Base-by-base conservation (phyloP, 2,888 invertebrate genomes). In the Catotricha subobsoleta region DNA sequence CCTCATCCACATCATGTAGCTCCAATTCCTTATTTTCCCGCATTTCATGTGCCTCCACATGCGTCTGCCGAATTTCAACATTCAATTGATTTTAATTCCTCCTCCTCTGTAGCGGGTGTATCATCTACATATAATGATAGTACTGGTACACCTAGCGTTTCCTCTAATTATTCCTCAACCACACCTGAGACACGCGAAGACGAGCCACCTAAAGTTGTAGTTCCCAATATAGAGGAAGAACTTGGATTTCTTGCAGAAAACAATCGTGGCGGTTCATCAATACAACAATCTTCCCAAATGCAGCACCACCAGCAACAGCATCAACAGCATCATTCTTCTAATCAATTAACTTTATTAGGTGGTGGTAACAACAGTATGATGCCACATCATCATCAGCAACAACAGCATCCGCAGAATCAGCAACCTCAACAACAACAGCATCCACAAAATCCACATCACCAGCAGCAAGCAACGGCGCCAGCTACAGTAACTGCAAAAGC, bases 221-320 rank as follows among this genome's bases (percentile, higher is more conserved):
- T 84, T 55, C 84, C 84, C 52, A 82, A 84, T 66, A 83, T 86
- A 60, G 84, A 84, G 64, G 83, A 86, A 66, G 86, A 86, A 66
- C 68, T 86, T 56, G 79, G 79, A 61, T 83, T 82, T 65, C 68
- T 84, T 60, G 72, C 76, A 53, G 73, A 74, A 66, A 56, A 55
- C 15, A 49, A 44, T 25, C 46, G 43, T n/a, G 15, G 9, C 12
- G 27, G 35, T 12, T 28, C 18, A n/a, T 25, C 10, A 16, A 36
- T 36, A 5, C 36, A 36, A 16, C 36, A 13, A n/a, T 4, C 36
- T 10, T 9, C 36, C 7, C 7, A 42, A 33, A 34, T 12, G 20
- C n/a, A 13, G 13, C 29, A 20, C 3, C 28, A 23, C 8, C 33
- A 33, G 3, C 12, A 16, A 10, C 40, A 40, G 33, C 13, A 10